Evolutionary conservation across 2,113 vertebrate genomes (phyloP), one percentile per base, ranked within the genome.

Genomic region (Malurus elegans): DNA sequence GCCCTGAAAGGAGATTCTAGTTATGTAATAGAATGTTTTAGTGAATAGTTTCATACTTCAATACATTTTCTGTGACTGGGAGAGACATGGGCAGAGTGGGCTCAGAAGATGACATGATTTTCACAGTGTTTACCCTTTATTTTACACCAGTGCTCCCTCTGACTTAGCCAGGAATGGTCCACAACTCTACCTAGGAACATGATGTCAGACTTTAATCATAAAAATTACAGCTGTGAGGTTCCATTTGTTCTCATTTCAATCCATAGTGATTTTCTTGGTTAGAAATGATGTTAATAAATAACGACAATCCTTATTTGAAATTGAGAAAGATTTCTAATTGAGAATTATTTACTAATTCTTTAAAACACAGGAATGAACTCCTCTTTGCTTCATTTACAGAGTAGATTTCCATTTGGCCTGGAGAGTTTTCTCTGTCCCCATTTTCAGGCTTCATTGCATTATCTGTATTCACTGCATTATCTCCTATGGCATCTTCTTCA

Each of bases 381-480:
- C 28, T 88, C 34, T 87, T 73, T 78, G 61, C 45, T 95, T 95
- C 85, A 61, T 93, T 74, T 79, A 36, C 65, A 61, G 85, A 83
- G 79, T 40, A 76, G 85, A 72, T 91, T 88, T 93, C 76, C 58
- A 21, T 93, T 90, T 76, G 82, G 92, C 92, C 92, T 86, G 71
- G 61, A 86, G 81, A 95, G 79, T 91, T 96, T 95, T 64, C 70
- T 90, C 65, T 92, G 88, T 90, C 93, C 87, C 90, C 42, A 0
- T 96, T 93, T 94, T 65, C 79, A 93, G 82, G 65, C 93, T 92
- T 92, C 70, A 11, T 36, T 85, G 83, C 90, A 1, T 79, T 91
- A 86, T 86, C 94, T 91, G 73, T 88, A 90, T 82, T 86, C 83
- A 40, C 73, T 95, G 84, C 76, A 90, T 81, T 88, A 79, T 95